These are phyloP conservation scores for Zaprionus lineosus DNA, from an alignment of 2,888 invertebrate genomes.

Conservation along the genomic window DNA sequence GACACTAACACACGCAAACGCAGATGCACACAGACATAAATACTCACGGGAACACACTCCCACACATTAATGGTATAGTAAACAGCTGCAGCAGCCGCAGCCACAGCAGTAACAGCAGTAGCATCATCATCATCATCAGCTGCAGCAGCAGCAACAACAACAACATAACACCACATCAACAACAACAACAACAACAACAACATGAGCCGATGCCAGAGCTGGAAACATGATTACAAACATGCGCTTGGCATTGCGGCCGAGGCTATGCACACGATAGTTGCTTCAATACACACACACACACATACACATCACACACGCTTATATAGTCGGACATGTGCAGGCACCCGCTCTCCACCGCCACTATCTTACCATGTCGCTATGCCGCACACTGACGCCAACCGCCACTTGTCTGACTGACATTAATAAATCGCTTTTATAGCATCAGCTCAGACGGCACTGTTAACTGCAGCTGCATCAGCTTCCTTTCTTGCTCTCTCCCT, in stretches of 20 bases:
- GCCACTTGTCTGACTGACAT: constrained; percentile 73
- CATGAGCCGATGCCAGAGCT: constrained; percentile 63
- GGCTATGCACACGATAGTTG: constrained; percentile 35
- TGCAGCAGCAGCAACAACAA: constrained; percentile 30
- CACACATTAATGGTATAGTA: constrained; percentile 20
- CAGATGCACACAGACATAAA: constrained; percentile 4
- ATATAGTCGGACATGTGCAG: neutral
- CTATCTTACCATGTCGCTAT: too few relatives aligned
- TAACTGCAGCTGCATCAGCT: constrained; percentile 48
- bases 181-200: constrained; percentile 45
- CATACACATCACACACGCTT: neutral
- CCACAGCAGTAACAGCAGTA: constrained; percentile 24
- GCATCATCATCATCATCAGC: constrained; percentile 18
- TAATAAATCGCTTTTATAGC: constrained; percentile 76
- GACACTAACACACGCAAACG: neutral
- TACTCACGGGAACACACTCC: neutral
- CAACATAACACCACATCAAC: too few relatives aligned
- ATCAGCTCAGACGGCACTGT: constrained; percentile 48
- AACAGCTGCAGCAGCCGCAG: constrained; percentile 46
- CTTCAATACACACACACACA: constrained; percentile 1
- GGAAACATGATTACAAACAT: constrained; percentile 70
- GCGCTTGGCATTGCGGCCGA: constrained; percentile 43
- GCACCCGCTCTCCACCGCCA: constrained; percentile 4
- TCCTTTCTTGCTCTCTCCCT: constrained; percentile 17
- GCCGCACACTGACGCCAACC: constrained; percentile 48